Percentiles rank a stretch among this genome's conserved stretches.
phyloP scores from a whole-genome alignment of 2,888 invertebrate species.

The Amiota communis region DNA sequence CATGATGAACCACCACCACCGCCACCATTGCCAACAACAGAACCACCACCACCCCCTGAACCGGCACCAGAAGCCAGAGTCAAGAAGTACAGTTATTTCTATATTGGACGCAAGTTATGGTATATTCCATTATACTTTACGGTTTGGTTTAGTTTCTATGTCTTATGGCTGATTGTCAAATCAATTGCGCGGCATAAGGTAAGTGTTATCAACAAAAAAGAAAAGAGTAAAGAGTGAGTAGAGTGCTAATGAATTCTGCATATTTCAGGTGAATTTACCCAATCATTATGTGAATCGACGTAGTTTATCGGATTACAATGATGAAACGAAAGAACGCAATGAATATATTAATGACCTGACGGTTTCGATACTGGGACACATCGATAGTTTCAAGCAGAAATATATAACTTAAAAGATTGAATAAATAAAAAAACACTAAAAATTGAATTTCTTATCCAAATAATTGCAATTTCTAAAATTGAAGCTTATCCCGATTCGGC shows the following conservation, averaged over 20 bases:
- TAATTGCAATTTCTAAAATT: too few relatives aligned
- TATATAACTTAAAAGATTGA: slow-evolving; percentile 53
- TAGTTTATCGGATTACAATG: slow-evolving; percentile 54
- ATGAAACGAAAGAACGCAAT: slow-evolving; percentile 49
- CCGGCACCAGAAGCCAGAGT: slow-evolving; percentile 73
- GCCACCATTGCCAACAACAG: slow-evolving; percentile 54
- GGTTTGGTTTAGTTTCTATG: slow-evolving; percentile 77
- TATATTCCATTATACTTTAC: slow-evolving; percentile 82
- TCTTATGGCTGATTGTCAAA: slow-evolving; percentile 79
- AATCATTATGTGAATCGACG: slow-evolving; percentile 70
- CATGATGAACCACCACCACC: slow-evolving; percentile 58
- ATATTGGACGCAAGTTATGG: slow-evolving; percentile 81
- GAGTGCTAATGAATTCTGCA: slow-evolving; percentile 6
- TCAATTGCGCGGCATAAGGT: slow-evolving; percentile 81
- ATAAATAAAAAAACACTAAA: too few relatives aligned
- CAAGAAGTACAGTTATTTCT: slow-evolving; percentile 80
- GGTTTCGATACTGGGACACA: slow-evolving; percentile 67
- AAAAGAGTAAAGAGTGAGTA: background rate
- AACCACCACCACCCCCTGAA: slow-evolving; percentile 63
- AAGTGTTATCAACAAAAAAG: slow-evolving; percentile 5
- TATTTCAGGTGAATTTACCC: slow-evolving; percentile 69
- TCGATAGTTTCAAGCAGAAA: slow-evolving; percentile 70
- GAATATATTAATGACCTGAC: slow-evolving; percentile 70
- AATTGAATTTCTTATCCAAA: too few relatives aligned
- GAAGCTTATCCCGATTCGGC: too few relatives aligned